phyloP scores from a whole-genome alignment of 2,888 invertebrate species.

The Diaperis boleti region DNA sequence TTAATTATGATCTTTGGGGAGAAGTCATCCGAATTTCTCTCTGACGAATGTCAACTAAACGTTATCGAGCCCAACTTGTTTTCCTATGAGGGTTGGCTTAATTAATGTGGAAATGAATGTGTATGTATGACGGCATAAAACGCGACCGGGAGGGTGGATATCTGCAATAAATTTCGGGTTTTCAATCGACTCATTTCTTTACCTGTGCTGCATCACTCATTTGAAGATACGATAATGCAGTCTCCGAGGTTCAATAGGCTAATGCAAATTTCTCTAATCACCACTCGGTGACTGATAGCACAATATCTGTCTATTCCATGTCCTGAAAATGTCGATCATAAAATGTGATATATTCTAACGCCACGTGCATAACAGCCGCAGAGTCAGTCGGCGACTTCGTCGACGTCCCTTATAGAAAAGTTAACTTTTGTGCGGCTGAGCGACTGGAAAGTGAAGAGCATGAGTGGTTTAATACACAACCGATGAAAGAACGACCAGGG shows the following conservation, averaged over 20 bases:
- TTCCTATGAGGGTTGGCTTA: constrained; percentile 40
- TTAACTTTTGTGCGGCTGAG: constrained; percentile 41
- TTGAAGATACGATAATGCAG: too few relatives aligned
- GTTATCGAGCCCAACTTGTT: constrained; percentile 26
- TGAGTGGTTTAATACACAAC: constrained; percentile 55
- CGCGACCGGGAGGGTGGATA: constrained; percentile 40
- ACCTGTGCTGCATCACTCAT: neutral
- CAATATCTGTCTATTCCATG: constrained; percentile 56
- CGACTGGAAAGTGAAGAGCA: constrained; percentile 54
- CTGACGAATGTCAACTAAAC: constrained; percentile 21
- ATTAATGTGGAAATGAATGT: constrained; percentile 48
- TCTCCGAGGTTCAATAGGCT: neutral
- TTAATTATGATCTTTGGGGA: neutral
- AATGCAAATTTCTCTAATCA: neutral
- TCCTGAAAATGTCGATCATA: constrained; percentile 57
- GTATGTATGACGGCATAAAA: constrained; percentile 47
- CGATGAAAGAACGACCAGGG: constrained; percentile 56
- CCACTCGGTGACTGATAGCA: constrained; percentile 31
- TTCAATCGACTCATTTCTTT: neutral
- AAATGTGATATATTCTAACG: constrained; percentile 56
- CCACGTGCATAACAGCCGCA: constrained; percentile 51
- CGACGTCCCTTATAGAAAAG: constrained; percentile 29
- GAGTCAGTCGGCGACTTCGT: constrained; percentile 39
- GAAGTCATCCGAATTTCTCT: constrained; percentile 1
- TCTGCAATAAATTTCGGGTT: neutral